These are phyloP conservation scores for Hirtodrosophila duncani DNA, from an alignment of 2,888 invertebrate species.

Conservation along the genomic window DNA sequence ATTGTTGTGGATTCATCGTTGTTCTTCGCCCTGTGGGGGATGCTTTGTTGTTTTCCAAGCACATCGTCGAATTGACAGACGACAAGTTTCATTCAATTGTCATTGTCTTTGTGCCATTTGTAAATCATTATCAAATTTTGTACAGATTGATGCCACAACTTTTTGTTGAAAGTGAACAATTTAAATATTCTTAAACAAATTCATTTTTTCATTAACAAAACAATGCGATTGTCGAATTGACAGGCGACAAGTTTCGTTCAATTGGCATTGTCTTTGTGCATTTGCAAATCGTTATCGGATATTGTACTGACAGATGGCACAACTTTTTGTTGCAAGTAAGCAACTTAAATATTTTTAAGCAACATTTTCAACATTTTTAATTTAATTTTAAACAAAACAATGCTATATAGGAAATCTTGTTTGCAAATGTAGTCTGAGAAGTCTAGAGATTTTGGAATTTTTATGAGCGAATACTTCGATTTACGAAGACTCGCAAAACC, in stretches of 20 bases:
- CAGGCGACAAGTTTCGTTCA: slow-evolving; percentile 59
- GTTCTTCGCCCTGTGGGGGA: slow-evolving; percentile 6
- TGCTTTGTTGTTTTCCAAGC: slow-evolving; percentile 30
- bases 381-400: no score
- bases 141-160: slow-evolving; percentile 13
- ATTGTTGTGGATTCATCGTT: not conserved
- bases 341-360: no score
- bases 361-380: no score
- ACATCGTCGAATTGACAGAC: slow-evolving; percentile 60
- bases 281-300: slow-evolving; percentile 36
- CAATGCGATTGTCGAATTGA: slow-evolving; percentile 61
- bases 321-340: no score
- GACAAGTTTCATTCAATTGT: slow-evolving; percentile 59
- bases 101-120: slow-evolving; percentile 20
- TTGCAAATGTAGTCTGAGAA: no score
- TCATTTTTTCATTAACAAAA: slow-evolving; percentile 1
- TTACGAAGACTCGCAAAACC: no score
- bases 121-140: slow-evolving; percentile 45
- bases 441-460: no score
- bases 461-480: no score
- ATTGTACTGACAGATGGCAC: no score
- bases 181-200: no score
- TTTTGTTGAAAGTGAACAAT: no score
- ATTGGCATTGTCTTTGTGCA: slow-evolving; percentile 35
- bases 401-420: no score